These are phyloP conservation scores for Lamprologus sp. DNA, from an alignment of 2,113 vertebrate genomes.

Conservation along the genomic window DNA sequence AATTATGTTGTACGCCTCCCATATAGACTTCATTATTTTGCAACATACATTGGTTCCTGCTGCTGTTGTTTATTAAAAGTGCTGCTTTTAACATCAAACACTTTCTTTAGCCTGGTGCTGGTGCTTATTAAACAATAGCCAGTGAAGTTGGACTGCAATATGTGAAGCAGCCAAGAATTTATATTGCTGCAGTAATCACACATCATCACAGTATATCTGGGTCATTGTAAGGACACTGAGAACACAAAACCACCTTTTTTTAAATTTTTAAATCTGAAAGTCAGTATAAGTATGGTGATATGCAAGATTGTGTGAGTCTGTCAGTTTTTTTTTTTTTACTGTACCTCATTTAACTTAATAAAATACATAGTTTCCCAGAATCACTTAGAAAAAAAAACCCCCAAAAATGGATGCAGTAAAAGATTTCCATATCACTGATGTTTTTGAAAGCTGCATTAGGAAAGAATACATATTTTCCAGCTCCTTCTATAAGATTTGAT, in stretches of 20 bases:
- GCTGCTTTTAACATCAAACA: background rate
- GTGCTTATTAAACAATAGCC: background rate
- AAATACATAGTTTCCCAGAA: background rate
- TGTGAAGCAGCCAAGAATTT: background rate
- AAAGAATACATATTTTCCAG: background rate
- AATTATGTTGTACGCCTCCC: background rate
- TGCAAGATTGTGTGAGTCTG: background rate
- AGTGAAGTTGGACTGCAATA: background rate
- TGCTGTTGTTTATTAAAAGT: background rate
- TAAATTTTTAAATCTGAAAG: background rate
- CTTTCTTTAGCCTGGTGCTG: background rate
- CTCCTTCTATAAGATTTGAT: background rate
- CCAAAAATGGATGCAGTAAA: background rate
- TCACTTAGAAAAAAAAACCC: accelerated
- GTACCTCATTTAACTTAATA: background rate
- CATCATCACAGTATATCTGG: background rate
- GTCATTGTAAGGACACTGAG: background rate
- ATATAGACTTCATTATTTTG: background rate
- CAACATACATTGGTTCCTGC: background rate
- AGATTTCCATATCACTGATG: background rate
- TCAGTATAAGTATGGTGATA: background rate
- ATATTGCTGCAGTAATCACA: background rate
- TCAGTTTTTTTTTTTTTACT: background rate
- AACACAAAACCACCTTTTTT: background rate
- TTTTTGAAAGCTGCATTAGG: background rate